These are phyloP conservation scores for Platycheirus rosarum DNA, from an alignment of 2,888 invertebrate genomes.

Conservation along the genomic window DNA sequence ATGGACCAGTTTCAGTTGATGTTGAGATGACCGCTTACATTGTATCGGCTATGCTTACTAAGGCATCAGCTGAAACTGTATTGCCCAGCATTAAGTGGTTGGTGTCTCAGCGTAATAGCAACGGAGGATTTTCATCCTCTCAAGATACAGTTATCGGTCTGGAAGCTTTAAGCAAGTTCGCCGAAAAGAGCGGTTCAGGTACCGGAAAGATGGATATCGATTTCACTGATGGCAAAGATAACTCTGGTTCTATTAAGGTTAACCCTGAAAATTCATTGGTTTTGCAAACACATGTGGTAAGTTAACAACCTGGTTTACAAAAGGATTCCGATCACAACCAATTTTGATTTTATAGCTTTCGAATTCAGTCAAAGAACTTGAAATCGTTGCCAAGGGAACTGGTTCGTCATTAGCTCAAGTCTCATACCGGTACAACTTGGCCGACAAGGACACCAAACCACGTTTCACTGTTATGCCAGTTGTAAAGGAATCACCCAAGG, in stretches of 20 bases:
- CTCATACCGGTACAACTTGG: conserved; percentile 91
- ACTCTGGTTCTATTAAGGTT: conserved; percentile 82
- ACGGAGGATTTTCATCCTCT: conserved; percentile 90
- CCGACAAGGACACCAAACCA: conserved; percentile 94
- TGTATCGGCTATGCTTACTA: conserved; percentile 86
- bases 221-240: conserved; percentile 75
- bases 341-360: conserved; percentile 76
- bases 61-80: conserved; percentile 76
- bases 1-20: conserved; percentile 86
- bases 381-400: conserved; percentile 89
- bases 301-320: no score
- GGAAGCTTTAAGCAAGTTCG: conserved; percentile 87
- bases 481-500: conserved; percentile 91
- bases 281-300: conserved; percentile 90
- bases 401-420: conserved; percentile 92
- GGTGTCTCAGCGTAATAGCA: conserved; percentile 86
- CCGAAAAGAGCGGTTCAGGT: conserved; percentile 84
- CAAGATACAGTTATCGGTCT: conserved; percentile 91
- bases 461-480: conserved; percentile 93
- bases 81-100: conserved; percentile 89
- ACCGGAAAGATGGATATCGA: conserved; percentile 78
- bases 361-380: conserved; percentile 85
- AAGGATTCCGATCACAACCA: no score
- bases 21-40: conserved; percentile 95
- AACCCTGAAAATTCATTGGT: conserved; percentile 91